Evolutionary conservation across 2,797 vertebrate genomes (phyloP), one percentile per base, ranked within the genome.

Genomic region (Strix occidentalis): DNA sequence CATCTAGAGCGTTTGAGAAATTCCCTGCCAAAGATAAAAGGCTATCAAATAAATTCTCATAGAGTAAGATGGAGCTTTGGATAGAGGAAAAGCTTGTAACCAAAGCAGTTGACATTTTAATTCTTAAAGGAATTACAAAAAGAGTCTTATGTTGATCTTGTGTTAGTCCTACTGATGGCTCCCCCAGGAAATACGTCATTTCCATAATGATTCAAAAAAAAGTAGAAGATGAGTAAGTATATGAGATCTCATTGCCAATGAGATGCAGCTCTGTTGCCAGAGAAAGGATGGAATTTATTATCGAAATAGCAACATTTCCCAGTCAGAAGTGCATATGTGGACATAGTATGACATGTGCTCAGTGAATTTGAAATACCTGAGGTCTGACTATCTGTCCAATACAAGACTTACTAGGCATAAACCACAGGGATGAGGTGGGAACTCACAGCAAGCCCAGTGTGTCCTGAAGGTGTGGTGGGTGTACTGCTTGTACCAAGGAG

Each of bases 391-490:
- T 69, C 41, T 46, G 14, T 46, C 61, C 1, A 2, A 10, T 50
- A 6, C 11, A 53, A 31, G 37, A 21, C 11, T 53, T 76, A 4
- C 13, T 43, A 33, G 45, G 19, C 28, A 19, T 31, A 71, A 90
- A 17, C 28, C 20, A 17, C 10, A 8, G 0, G 9, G 53, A 6
- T 60, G 56, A n/a, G 43, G 43, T 72, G 83, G 41, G 43, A 69
- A 58, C 1, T 10, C 53, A 4, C 24, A 15, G 39, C 11, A 41
- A 86, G 16, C n/a, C 28, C 65, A 7, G 31, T 2, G n/a, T 1
- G 0, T 65, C 58, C 51, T 54, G 31, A 13, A 41, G 9, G 8
- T 9, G 16, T 0, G 0, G 26, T 25, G 45, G 2, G 5, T 58
- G 85, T 86, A 1, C 53, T 70, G 56, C 16, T 51, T 83, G 6